A percentile compares a stretch with the other conserved stretches of the same genome.
Evolutionary conservation across 2,888 invertebrate species (phyloP).

Genomic region (Rhagonycha lutea): DNA sequence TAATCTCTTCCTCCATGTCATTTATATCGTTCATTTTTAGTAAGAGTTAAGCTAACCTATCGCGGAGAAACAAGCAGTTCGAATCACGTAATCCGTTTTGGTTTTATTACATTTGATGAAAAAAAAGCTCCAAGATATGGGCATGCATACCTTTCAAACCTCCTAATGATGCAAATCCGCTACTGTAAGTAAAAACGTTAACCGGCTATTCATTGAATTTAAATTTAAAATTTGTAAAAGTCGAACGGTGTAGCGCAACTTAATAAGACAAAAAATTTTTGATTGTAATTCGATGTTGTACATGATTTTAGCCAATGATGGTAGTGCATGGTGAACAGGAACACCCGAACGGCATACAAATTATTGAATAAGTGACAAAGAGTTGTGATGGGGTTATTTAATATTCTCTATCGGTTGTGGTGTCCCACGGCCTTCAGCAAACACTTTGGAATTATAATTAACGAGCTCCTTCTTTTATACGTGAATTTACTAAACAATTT

Average conservation of each 20-base stretch:
- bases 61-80: too few species aligned
- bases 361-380: constrained; percentile 19
- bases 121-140: too few species aligned
- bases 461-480: constrained; percentile 14
- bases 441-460: constrained; percentile 37
- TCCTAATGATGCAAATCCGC: neutral
- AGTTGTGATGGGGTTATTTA: constrained; percentile 13
- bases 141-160: neutral
- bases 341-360: constrained; percentile 11
- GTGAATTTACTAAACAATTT: constrained; percentile 10
- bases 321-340: constrained; percentile 6
- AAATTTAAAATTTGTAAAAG: neutral
- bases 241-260: neutral
- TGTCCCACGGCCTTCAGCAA: constrained; percentile 39
- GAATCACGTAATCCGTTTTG: too few species aligned
- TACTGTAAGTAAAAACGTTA: neutral
- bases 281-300: neutral
- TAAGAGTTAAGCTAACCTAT: too few species aligned
- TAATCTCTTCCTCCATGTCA: too few species aligned
- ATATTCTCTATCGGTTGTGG: constrained; percentile 18
- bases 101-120: too few species aligned
- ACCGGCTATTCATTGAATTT: neutral
- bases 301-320: neutral
- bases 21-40: too few species aligned
- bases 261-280: neutral